Percentiles rank a stretch among this genome's conserved stretches.
These are phyloP conservation scores for Notospermus geniculatus DNA, from an alignment of 1,140 invertebrate species.

Conservation along the genomic window DNA sequence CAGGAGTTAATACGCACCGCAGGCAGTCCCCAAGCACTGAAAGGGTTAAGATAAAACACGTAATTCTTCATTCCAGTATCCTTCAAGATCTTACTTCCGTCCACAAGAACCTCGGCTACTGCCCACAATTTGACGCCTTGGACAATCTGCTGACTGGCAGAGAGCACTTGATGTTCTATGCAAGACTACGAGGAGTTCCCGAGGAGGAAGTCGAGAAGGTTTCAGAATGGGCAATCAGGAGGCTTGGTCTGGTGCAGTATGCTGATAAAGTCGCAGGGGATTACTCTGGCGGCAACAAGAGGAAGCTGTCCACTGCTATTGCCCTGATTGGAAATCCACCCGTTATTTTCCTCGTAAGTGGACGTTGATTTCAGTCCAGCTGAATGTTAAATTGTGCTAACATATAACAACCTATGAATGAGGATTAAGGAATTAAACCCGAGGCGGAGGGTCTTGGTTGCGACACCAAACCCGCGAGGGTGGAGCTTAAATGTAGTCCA, in stretches of 20 bases:
- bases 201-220: slow-evolving; percentile 51
- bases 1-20: too few relatives aligned
- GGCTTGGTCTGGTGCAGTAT: slow-evolving; percentile 45
- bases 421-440: too few relatives aligned
- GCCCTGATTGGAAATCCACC: slow-evolving; percentile 68
- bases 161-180: slow-evolving; percentile 74
- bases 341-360: slow-evolving; percentile 72
- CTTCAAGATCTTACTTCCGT: slow-evolving; percentile 42
- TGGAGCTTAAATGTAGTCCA: too few relatives aligned
- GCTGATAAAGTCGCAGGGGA: slow-evolving; percentile 50
- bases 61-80: slow-evolving; percentile 27
- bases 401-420: too few relatives aligned
- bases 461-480: too few relatives aligned
- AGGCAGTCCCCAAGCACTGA: too few relatives aligned
- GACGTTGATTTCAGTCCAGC: background rate
- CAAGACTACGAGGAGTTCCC: slow-evolving; percentile 67
- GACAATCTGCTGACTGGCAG: slow-evolving; percentile 76
- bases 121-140: slow-evolving; percentile 72
- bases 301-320: slow-evolving; percentile 60
- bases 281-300: slow-evolving; percentile 67
- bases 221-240: slow-evolving; percentile 54
- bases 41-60: too few relatives aligned
- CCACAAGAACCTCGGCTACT: slow-evolving; percentile 58
- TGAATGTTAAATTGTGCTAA: too few relatives aligned
- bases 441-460: too few relatives aligned